Percentiles rank a stretch among this genome's conserved stretches.
Evolutionary conservation across 2,797 vertebrate species (phyloP).

Genomic region (Ptychadena robeensis): DNA sequence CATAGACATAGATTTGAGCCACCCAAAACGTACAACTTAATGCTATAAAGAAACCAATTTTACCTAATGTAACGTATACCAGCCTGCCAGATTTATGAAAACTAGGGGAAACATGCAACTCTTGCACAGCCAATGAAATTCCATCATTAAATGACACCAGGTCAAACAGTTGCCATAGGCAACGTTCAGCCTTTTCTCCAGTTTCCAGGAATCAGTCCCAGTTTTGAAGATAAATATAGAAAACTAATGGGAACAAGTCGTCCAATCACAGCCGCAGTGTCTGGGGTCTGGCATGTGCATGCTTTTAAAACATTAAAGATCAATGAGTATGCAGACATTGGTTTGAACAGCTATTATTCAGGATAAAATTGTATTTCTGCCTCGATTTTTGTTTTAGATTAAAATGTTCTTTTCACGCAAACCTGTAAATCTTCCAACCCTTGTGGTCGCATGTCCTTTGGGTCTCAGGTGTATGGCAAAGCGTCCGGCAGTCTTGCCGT

Average conservation of each 20-base stretch:
- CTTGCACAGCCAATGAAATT: too few species aligned
- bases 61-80: background rate
- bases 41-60: too few species aligned
- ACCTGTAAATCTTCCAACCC: background rate
- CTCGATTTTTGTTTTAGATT: background rate
- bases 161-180: too few species aligned
- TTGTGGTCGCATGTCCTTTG: constrained; percentile 1
- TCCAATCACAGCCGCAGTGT: background rate
- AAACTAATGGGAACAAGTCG: background rate
- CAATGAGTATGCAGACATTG: background rate
- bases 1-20: too few species aligned
- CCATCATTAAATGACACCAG: too few species aligned
- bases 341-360: background rate
- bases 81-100: background rate
- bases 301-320: background rate
- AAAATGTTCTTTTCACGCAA: background rate
- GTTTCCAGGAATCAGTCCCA: background rate
- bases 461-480: constrained; percentile 32
- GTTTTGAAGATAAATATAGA: background rate
- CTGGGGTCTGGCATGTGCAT: background rate
- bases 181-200: too few species aligned
- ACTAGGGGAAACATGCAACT: background rate
- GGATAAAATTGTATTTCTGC: background rate
- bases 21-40: too few species aligned
- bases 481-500: background rate